Base-by-base conservation (phyloP, 92 coral and sea anemone genomes). In the Porites rus region DNA sequence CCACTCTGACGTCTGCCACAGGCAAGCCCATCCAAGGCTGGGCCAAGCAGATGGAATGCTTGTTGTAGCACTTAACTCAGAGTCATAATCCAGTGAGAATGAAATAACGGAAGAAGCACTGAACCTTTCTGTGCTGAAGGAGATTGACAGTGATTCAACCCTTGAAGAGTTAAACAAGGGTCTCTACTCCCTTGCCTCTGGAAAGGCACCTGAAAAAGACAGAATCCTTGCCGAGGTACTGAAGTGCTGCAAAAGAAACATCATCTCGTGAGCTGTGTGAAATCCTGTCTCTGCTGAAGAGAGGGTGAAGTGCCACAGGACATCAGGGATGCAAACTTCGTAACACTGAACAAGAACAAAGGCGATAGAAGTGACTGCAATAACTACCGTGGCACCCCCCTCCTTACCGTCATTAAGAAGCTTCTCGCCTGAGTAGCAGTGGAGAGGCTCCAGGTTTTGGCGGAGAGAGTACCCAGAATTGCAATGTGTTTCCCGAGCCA, bases 401-500 rank as follows among this genome's bases (percentile, higher is more conserved):
- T 89, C 6, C 83, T 92, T 6, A 76, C 87, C 78, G 81, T 90
- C 18, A 75, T 69, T 2, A 92, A 92, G 18, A 93, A 93, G 51
- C 64, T 74, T 54, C 79, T 77, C 65, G 88, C 92, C 25, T 18
- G 72, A 10, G 51, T 88, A 7, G 56, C 28, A 1, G 61, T 82
- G 38, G 60, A 1, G 1, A 62, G 88, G 1, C 88, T 86, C 28
- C 84, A 80, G 76, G 6, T n/a, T 5, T 73, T 90, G 10, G 93
- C 84, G 11, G 74, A 54, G 24, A 52, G 69, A 3, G 67, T 81
- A 79, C 78, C 85, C 79, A 3, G 83, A 86, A 51, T 75, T 85
- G 4, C 85, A 87, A 20, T 71, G 85, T 38, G 86, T 91, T 18
- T 87, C 83, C 86, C 51, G 91, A 52, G 74, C 84, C 17, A 13